Base-by-base conservation (phyloP, 2,797 vertebrate species). In the Hylomyscus alleni region DNA sequence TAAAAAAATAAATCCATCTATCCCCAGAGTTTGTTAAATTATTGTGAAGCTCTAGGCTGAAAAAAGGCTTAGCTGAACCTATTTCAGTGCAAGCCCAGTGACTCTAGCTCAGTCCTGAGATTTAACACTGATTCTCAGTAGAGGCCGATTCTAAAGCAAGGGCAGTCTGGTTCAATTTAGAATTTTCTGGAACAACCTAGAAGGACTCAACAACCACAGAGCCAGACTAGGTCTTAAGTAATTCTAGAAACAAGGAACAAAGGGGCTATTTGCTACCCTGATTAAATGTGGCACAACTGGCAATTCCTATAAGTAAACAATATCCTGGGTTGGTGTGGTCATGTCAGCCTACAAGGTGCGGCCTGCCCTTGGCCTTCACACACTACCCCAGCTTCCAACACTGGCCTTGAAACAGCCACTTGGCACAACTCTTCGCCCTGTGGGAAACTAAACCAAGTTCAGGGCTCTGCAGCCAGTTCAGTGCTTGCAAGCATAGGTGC, bases 181-280 rank as follows among this genome's bases (percentile, higher is more conserved):
- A 34, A 50, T 90, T 85, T 81, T 86, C 87, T 94, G 50, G 22
- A 52, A 89, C 58, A 93, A 4, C 54, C 34, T 90, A 72, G 8
- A 95, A 88, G 2, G 95, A 12, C 93, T 17, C 82, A 90, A 75
- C n/a, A 73, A 88, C 22, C 67, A 95, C 19, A 95, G 29, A 95
- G 65, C 14, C 72, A 31, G n/a, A 84, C 17, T 52, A 91, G 52
- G 89, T 40, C 19, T 29, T 84, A 96, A 89, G 26, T 56, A 60
- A 92, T 86, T 95, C 73, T 56, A 75, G 76, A 95, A 95, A 94
- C 40, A 95, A 86, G 24, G 12, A 90, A 92, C 47, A 77, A 80
- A 89, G 34, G 90, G 67, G 92, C 52, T 89, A 62, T 87, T 95
- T 93, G 92, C 40, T 65, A n/a, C 52, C 89, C 44, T 94, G 58